Percentiles rank a stretch among this genome's conserved stretches.
Conservation (phyloP, 2,113 vertebrate species). For the Poicephalus gulielmi region DNA sequence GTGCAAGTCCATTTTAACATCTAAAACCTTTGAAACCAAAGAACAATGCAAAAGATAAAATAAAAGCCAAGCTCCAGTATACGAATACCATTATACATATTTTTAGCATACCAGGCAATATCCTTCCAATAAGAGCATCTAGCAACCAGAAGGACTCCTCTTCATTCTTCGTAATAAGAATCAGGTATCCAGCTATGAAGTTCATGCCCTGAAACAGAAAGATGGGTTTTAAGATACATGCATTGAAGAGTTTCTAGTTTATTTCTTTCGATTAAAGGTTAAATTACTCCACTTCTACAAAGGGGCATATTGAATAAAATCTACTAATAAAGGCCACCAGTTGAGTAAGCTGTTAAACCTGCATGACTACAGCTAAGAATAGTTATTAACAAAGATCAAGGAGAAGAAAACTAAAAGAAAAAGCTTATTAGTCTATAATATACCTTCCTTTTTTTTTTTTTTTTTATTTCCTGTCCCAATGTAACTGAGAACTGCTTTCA, state of each 20-base stretch:
- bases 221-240: neutral
- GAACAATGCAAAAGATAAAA: neutral
- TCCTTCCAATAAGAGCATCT: slow-evolving; percentile 88
- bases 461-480: neutral
- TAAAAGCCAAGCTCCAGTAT: neutral
- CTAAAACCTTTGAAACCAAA: neutral
- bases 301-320: neutral
- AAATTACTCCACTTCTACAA: neutral
- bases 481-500: neutral
- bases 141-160: slow-evolving; percentile 95
- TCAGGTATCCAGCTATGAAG: slow-evolving; percentile 92
- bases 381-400: neutral
- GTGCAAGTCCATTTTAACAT: neutral
- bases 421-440: neutral
- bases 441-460: neutral
- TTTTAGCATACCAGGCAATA: slow-evolving; percentile 87
- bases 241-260: neutral
- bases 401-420: neutral
- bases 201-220: slow-evolving; percentile 91
- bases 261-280: neutral
- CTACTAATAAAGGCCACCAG: neutral
- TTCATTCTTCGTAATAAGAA: slow-evolving; percentile 91
- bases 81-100: neutral
- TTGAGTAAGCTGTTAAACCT: neutral
- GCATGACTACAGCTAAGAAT: neutral